phyloP scores from a whole-genome alignment of 1,140 invertebrate species.

The Drosophila kohkoa region DNA sequence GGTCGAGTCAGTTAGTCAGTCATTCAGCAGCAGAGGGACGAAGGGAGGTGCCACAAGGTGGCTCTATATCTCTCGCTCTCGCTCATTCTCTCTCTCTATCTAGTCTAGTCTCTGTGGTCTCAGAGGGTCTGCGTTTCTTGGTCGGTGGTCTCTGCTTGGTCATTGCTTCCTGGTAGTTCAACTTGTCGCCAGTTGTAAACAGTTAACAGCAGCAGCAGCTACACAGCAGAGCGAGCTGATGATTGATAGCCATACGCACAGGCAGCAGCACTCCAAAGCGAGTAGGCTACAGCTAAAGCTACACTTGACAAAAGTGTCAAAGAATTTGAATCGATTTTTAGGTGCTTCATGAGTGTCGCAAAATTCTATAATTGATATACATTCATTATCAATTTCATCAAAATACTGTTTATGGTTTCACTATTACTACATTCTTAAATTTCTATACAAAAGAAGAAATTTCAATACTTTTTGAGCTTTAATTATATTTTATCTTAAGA shows the following conservation, averaged over 20 bases:
- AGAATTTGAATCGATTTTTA: too few species aligned
- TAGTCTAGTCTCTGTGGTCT: constrained; percentile 67
- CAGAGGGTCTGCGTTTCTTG: constrained; percentile 64
- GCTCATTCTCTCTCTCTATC: neutral
- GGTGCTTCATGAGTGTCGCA: too few species aligned
- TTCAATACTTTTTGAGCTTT: neutral
- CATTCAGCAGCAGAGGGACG: neutral
- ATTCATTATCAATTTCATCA: too few species aligned
- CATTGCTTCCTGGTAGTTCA: constrained; percentile 78
- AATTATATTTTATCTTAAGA: neutral
- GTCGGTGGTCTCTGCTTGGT: constrained; percentile 78
- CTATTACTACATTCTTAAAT: too few species aligned
- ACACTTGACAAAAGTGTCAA: constrained; percentile 10
- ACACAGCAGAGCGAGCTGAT: constrained; percentile 38
- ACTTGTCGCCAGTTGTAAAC: constrained; percentile 73
- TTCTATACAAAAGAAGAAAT: too few species aligned
- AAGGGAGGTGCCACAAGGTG: neutral
- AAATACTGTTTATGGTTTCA: neutral
- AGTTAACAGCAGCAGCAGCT: constrained; percentile 63
- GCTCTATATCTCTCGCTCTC: neutral
- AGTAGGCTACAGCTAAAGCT: neutral
- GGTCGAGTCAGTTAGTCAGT: neutral
- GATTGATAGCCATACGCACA: constrained; percentile 72
- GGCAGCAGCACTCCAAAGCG: constrained; percentile 3
- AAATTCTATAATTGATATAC: too few species aligned